These are phyloP conservation scores for Diloba caeruleocephala DNA, from an alignment of 2,888 invertebrate genomes.

Conservation along the genomic window DNA sequence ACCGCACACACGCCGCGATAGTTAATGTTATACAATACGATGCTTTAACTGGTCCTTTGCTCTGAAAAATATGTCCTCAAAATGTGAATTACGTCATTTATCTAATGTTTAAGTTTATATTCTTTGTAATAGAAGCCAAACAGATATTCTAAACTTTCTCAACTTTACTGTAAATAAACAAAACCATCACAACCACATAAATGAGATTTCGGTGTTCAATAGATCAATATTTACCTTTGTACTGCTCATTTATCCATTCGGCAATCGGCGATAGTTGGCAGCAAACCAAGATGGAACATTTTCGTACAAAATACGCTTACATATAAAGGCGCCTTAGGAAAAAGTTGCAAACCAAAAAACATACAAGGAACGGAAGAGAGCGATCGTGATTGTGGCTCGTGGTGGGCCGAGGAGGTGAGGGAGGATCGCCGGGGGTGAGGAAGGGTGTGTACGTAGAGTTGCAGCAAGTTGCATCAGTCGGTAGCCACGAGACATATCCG, in stretches of 20 bases:
- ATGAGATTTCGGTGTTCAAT: conserved; percentile 4
- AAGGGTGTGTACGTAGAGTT: not conserved
- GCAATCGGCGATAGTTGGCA: conserved; percentile 31
- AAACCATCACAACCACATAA: conserved; percentile 10
- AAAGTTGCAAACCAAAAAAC: conserved; percentile 34
- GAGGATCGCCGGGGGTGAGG: not conserved
- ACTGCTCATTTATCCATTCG: conserved; percentile 24
- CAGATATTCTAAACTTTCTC: conserved; percentile 1
- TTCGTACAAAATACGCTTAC: conserved; percentile 17
- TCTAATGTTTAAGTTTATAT: too few species aligned
- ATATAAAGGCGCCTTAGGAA: conserved; percentile 13
- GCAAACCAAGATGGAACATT: conserved; percentile 24
- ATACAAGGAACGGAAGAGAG: conserved; percentile 30
- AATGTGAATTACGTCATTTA: conserved; percentile 1
- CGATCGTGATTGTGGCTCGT: conserved; percentile 31
- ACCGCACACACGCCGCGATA: not conserved
- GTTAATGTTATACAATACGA: not conserved
- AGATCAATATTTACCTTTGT: conserved; percentile 27
- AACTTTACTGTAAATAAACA: conserved; percentile 7
- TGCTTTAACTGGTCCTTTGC: not conserved
- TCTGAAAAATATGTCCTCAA: not conserved
- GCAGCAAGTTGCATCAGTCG: conserved; percentile 4
- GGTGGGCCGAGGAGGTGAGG: not conserved
- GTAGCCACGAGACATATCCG: conserved; percentile 11
- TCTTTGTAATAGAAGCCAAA: not conserved